Conservation (phyloP, 2,113 vertebrate genomes). For the Gymnarchus niloticus region DNA sequence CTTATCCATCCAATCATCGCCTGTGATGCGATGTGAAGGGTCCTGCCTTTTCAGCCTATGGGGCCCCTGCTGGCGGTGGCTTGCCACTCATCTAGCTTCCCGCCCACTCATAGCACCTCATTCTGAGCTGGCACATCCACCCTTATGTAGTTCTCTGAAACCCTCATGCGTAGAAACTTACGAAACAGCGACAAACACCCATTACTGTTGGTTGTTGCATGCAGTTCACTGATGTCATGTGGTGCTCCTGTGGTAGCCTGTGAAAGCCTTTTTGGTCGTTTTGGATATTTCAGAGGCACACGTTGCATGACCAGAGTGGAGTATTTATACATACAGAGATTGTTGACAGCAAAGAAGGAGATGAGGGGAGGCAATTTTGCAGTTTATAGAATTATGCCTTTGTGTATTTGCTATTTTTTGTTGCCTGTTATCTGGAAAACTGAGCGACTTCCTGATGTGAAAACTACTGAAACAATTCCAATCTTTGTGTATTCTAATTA, state of each 20-base stretch:
- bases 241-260: neutral
- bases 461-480: neutral
- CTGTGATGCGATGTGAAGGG: neutral
- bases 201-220: neutral
- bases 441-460: neutral
- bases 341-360: too few relatives aligned
- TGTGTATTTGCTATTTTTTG: neutral
- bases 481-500: neutral
- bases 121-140: neutral
- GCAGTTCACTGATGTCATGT: neutral
- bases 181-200: neutral
- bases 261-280: neutral
- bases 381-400: neutral
- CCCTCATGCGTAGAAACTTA: too few relatives aligned
- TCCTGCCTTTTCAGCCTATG: neutral
- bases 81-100: neutral
- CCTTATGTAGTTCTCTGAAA: neutral
- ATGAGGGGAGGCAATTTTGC: neutral
- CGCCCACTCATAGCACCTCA: neutral
- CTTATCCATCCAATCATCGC: too few relatives aligned
- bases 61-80: neutral
- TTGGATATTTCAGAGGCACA: neutral
- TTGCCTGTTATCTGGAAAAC: neutral
- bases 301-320: too few relatives aligned
- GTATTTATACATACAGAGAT: neutral